Base-by-base conservation (phyloP, 2,888 invertebrate genomes). In the Athalia circularis region DNA sequence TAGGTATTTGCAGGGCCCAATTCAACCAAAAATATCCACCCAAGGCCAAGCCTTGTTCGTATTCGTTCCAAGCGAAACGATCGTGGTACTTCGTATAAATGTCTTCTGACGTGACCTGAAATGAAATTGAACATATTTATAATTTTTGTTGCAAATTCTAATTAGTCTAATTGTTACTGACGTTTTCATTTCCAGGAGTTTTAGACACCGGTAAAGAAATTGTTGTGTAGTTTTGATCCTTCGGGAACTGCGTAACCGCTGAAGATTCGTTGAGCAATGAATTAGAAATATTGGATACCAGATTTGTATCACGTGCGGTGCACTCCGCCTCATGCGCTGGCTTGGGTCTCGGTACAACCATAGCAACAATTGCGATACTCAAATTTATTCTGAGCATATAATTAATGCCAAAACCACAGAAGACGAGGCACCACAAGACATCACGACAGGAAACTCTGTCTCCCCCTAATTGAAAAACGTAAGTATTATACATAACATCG, bases 11-110 rank as follows among this genome's bases (percentile, higher is more conserved):
- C 0, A 93, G 92, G 0, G 93, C 67, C 92, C 95, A 94, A 85
- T 95, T 95, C 1, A 95, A 89, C 93, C 94, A 95, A 88, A 94
- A 96, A 86, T 94, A 96, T 0, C 94, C 93, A 0, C 94, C 94
- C 77, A 95, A 88, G 7, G 93, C 91, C 59, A 93, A 84, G 7
- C 94, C 93, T 87, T 94, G 94, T 78, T 94, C 91, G 83, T 93
- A 92, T 84, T 94, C 94, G 85, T 93, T 92, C 95, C 95, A 95
- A 29, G 91, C 86, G 83, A 93, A 94, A 29, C 87, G 86, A 47
- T 86, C 85, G 47, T 82, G 80, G 11, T 77, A 61, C 86, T 86
- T 11, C 50, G 47, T 50, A 11, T 13, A 29, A 54, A 4, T 68
- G 7, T 29, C 29, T 29, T 3, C 45, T 15, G 57, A 6, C 5